Conservation (phyloP, 2,113 vertebrate species). For the Malurus melanocephalus region DNA sequence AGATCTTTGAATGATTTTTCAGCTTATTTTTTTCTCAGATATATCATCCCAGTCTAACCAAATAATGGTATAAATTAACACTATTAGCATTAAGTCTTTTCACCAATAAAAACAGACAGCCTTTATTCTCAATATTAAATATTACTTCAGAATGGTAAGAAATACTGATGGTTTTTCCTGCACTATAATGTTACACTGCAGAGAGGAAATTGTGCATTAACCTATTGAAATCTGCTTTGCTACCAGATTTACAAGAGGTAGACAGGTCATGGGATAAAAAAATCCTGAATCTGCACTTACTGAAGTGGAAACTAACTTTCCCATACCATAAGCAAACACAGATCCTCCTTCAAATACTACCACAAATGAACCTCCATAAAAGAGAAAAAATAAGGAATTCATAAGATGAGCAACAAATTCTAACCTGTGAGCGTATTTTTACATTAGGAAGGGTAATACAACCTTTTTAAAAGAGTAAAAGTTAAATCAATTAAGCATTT, state of each 20-base stretch:
- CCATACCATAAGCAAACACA: not conserved
- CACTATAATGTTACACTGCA: not conserved
- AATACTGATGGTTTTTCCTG: not conserved
- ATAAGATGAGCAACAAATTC: not conserved
- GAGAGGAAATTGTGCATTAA: not conserved
- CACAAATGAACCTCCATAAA: not conserved
- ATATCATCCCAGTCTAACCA: not conserved
- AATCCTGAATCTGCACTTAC: not conserved
- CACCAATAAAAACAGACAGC: not conserved
- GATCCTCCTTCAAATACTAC: not conserved
- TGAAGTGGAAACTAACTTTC: not conserved
- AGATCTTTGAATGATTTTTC: not conserved
- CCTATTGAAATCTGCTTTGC: not conserved
- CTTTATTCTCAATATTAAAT: not conserved
- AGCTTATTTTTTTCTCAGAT: not conserved
- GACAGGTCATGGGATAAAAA: not conserved
- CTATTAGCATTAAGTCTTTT: not conserved
- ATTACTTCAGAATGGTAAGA: not conserved
- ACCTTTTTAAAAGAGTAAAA: not conserved
- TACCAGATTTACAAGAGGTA: not conserved
- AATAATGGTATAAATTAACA: not conserved
- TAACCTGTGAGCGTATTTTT: not conserved
- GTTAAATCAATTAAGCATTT: not conserved
- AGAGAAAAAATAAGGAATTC: not conserved
- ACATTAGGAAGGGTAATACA: not conserved